Base-by-base conservation (phyloP, 2,113 vertebrate species). In the Thomomys bottae region DNA sequence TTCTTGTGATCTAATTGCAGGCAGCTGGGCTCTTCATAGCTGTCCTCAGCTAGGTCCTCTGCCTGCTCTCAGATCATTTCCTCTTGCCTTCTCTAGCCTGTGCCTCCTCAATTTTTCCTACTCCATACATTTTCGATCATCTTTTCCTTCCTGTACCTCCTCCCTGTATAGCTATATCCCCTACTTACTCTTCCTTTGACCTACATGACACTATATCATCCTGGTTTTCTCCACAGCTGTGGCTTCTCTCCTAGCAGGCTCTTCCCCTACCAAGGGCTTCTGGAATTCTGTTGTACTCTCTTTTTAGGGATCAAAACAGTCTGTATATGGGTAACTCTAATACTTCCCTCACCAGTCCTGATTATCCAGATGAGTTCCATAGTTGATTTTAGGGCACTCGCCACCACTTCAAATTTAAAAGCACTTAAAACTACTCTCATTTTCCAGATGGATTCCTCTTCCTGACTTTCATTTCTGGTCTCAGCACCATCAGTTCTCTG, bases 281-380 rank as follows among this genome's bases (percentile, higher is more conserved):
- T 45, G 71, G 73, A 75, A 49, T 80, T 90, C 84, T 81, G 85
- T 72, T 34, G 70, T 21, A 40, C 49, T 54, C 28, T 68, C 57
- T 68, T 40, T 68, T 77, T 54, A 72, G 68, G 77, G 34, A 40
- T 84, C 76, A 71, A 80, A 73, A 87, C 80, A 79, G 68, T 67
- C 57, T 68, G 32, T 20, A 76, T 0, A 21, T 49, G 34, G 38
- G 61, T 75, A 49, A 75, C 38, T 73, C 90, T 78, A 66, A 83
- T 57, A 86, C 78, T 88, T 92, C 78, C n/a, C 8, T 85, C 75
- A 82, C 36, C 45, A 87, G 68, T 61, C 57, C 68, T 64, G 42
- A 66, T 6, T 84, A 38, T n/a, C 68, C 73, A 82, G 54, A 75
- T 49, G 30, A 95, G 42, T 49, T 42, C 63, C 78, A 75, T 24